phyloP scores from a whole-genome alignment of 2,113 vertebrate species.

The Ptychochromis oligacanthus region DNA sequence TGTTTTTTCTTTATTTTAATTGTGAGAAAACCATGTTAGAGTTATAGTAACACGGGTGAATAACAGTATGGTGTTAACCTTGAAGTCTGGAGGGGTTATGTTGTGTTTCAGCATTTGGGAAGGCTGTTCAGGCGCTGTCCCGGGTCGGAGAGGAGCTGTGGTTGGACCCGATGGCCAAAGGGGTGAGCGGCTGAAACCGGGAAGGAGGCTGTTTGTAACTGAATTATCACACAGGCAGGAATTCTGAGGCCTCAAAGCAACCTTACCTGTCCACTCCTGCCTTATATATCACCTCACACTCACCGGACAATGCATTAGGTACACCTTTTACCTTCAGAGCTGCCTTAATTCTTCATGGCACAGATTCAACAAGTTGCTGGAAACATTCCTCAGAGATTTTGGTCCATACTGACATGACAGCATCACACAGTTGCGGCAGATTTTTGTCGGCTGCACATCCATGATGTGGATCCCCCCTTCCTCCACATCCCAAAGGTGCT shows the following conservation, averaged over 20 bases:
- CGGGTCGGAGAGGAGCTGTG: constrained; percentile 90
- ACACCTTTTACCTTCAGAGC: background rate
- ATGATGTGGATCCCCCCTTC: too few relatives aligned
- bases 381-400: too few relatives aligned
- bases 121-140: constrained; percentile 88
- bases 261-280: too few relatives aligned
- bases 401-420: too few relatives aligned
- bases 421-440: too few relatives aligned
- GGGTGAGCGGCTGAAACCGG: constrained; percentile 81
- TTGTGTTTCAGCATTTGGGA: constrained; percentile 86
- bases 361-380: too few relatives aligned
- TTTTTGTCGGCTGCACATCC: too few relatives aligned
- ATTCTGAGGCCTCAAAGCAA: too few relatives aligned
- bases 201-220: too few relatives aligned
- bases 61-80: background rate
- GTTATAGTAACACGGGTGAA: background rate
- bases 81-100: background rate
- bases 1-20: background rate
- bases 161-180: constrained; percentile 88
- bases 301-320: background rate
- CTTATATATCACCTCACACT: background rate
- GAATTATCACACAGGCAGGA: too few relatives aligned
- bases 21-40: background rate
- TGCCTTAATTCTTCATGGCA: too few relatives aligned
- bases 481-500: background rate